Evolutionary conservation across 2,113 vertebrate species (phyloP).

Genomic region (Melanerpes formicivorus): DNA sequence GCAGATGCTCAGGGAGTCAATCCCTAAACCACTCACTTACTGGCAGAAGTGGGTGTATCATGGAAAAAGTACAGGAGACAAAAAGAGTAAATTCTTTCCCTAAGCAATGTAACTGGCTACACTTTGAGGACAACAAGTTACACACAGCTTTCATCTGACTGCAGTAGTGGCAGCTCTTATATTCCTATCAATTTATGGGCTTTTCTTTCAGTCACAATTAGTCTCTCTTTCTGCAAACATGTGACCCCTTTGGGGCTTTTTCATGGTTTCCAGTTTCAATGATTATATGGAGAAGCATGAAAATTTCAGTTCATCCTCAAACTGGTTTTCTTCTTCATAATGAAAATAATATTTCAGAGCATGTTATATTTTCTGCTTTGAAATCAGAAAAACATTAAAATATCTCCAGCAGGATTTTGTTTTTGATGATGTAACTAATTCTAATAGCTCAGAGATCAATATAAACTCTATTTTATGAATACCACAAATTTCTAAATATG

Average conservation of each 20-base stretch:
- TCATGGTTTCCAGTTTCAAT: background rate
- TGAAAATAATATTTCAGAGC: background rate
- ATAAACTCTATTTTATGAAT: conserved; percentile 15
- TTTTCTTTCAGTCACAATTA: background rate
- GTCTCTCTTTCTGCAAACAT: background rate
- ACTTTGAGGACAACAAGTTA: background rate
- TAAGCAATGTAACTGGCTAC: background rate
- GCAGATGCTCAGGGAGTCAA: background rate
- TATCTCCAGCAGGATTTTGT: background rate
- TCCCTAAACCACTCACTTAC: background rate
- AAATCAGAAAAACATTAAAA: background rate
- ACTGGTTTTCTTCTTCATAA: background rate
- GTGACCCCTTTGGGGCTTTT: background rate
- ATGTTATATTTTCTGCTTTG: background rate
- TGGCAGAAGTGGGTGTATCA: background rate
- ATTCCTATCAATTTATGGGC: background rate
- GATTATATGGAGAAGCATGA: background rate
- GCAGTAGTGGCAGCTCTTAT: background rate
- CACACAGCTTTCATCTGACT: background rate
- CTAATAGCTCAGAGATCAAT: background rate
- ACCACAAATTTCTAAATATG: background rate
- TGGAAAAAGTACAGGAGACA: background rate
- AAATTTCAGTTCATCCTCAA: background rate
- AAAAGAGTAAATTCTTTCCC: background rate
- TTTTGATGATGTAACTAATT: background rate